These are phyloP conservation scores for Drosophila murphyi DNA, from an alignment of 1,140 invertebrate species.

Conservation along the genomic window DNA sequence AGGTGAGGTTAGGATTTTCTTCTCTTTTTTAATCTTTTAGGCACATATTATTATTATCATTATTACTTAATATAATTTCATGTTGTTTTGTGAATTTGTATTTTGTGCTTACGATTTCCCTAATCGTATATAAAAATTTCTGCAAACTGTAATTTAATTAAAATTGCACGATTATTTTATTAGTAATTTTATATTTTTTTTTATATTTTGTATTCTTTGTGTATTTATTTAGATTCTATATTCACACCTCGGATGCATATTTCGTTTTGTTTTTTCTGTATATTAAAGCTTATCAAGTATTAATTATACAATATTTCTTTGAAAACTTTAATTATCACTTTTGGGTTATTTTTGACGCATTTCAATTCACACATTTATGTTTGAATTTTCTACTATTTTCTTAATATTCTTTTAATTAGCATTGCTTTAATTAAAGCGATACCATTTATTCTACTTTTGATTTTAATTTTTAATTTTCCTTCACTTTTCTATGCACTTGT, in stretches of 20 bases:
- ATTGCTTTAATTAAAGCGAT: slow-evolving; percentile 3
- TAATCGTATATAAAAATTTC: neutral
- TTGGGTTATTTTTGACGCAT: slow-evolving; percentile 24
- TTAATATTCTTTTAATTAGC: slow-evolving; percentile 41
- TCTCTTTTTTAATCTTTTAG: too few relatives aligned
- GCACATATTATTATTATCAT: too few relatives aligned
- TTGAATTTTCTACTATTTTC: slow-evolving; percentile 29
- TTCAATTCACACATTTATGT: slow-evolving; percentile 46
- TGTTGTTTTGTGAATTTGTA: neutral
- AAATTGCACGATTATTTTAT: slow-evolving; percentile 1
- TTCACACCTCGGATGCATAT: too few relatives aligned
- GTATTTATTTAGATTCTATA: neutral
- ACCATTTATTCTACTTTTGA: slow-evolving; percentile 11
- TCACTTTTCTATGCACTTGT: slow-evolving; percentile 32
- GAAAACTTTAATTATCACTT: slow-evolving; percentile 38
- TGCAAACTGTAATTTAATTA: slow-evolving; percentile 20
- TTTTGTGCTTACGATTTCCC: slow-evolving; percentile 10
- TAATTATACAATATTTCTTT: slow-evolving; percentile 13
- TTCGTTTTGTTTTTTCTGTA: slow-evolving; percentile 1
- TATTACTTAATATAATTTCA: too few relatives aligned
- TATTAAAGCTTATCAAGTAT: slow-evolving; percentile 1
- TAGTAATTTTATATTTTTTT: neutral
- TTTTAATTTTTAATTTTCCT: slow-evolving; percentile 13
- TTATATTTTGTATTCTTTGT: neutral
- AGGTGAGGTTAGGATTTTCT: neutral